Evolutionary conservation across 2,113 vertebrate species (phyloP).

Genomic region (Xenotilapia flavipinnis): DNA sequence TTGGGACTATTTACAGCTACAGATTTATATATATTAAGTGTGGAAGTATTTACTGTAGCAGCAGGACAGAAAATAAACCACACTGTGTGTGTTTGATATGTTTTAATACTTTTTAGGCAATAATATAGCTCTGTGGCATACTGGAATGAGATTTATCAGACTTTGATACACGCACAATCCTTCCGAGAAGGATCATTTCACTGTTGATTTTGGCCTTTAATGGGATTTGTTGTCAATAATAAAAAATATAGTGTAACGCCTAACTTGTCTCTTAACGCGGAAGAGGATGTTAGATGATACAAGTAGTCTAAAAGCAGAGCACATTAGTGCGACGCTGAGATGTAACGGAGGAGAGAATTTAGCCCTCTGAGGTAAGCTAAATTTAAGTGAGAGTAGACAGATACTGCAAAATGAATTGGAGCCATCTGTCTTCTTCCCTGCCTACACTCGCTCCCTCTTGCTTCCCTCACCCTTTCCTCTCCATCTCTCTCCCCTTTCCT

Average conservation of each 20-base stretch:
- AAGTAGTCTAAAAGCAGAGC: background rate
- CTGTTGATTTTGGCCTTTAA: background rate
- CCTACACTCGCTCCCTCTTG: background rate
- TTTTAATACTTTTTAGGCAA: background rate
- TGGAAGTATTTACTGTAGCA: background rate
- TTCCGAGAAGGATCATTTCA: background rate
- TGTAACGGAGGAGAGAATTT: background rate
- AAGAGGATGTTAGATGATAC: background rate
- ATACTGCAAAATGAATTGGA: conserved; percentile 35
- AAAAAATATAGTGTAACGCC: background rate
- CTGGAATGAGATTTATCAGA: background rate
- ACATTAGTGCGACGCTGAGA: background rate
- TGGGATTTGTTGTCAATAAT: background rate
- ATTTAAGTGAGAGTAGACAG: conserved; percentile 31
- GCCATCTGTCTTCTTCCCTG: conserved; percentile 37
- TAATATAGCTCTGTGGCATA: background rate
- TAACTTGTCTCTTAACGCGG: background rate
- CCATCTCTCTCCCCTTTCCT: conserved; percentile 3
- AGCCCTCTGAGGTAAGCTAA: conserved; percentile 6
- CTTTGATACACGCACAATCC: background rate
- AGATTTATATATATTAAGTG: background rate
- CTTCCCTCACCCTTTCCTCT: background rate
- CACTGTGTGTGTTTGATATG: background rate
- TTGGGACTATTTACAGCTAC: background rate
- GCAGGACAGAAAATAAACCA: background rate